These are phyloP conservation scores for Oreochromis spilurus DNA, from an alignment of 2,113 vertebrate species.

Conservation along the genomic window DNA sequence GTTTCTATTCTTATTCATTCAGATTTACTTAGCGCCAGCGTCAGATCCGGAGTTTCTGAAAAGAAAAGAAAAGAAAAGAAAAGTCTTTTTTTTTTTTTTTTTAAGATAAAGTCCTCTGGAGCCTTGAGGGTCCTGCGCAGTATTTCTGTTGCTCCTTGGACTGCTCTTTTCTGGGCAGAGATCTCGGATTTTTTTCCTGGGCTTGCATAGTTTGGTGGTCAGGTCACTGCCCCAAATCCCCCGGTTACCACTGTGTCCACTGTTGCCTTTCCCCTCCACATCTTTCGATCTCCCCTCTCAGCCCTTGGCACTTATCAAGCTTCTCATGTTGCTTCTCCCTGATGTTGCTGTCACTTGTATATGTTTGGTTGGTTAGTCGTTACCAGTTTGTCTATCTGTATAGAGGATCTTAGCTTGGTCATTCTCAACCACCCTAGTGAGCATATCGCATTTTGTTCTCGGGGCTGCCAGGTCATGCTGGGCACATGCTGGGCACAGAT, in stretches of 20 bases:
- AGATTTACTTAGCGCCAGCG: neutral
- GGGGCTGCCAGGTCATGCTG: neutral
- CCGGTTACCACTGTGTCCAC: neutral
- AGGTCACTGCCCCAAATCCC: neutral
- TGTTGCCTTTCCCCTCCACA: neutral
- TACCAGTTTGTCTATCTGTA: neutral
- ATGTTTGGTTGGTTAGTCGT: neutral
- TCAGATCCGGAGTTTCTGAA: neutral
- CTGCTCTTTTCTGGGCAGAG: neutral
- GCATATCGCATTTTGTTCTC: neutral
- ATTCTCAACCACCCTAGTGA: neutral
- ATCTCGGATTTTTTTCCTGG: neutral
- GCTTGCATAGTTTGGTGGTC: neutral
- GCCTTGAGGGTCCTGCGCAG: neutral
- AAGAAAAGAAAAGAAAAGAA: neutral
- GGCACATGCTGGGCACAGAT: neutral
- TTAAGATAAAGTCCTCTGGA: neutral
- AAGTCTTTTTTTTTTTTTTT: neutral
- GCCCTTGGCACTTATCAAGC: neutral
- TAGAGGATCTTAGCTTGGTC: neutral
- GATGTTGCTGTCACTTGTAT: neutral
- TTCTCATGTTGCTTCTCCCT: neutral
- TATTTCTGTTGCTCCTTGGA: neutral
- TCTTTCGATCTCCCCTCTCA: neutral
- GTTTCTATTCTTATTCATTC: neutral